phyloP scores from a whole-genome alignment of 2,797 vertebrate species.

The Parambassis ranga region DNA sequence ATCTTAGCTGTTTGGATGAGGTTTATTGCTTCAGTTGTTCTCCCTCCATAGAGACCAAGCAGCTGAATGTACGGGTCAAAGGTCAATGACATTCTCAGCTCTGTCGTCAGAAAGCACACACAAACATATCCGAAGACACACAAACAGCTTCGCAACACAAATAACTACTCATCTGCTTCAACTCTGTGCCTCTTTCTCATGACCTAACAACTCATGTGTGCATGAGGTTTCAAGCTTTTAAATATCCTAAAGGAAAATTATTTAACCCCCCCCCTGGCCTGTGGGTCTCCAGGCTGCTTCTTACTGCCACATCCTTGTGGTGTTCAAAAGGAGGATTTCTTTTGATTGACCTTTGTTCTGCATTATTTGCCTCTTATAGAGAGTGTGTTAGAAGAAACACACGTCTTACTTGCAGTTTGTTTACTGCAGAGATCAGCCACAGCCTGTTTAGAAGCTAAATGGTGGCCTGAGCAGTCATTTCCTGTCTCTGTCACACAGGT shows the following conservation, averaged over 20 bases:
- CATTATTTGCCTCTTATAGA: not conserved
- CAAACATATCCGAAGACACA: constrained; percentile 13
- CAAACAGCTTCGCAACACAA: constrained; percentile 36
- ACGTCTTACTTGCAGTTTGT: too few species aligned
- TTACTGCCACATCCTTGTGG: constrained; percentile 6
- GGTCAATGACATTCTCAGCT: constrained; percentile 35
- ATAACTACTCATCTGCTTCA: constrained; percentile 24
- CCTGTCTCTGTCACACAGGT: too few species aligned
- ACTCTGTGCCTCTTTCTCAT: constrained; percentile 64
- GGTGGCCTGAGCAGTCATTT: too few species aligned
- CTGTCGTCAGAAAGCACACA: constrained; percentile 40
- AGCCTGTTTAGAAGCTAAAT: too few species aligned
- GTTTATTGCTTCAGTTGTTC: constrained; percentile 23
- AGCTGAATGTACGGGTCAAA: constrained; percentile 51
- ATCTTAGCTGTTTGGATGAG: not conserved
- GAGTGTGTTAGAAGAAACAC: not conserved
- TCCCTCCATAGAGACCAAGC: constrained; percentile 29
- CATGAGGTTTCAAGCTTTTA: constrained; percentile 17
- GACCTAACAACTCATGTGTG: constrained; percentile 50
- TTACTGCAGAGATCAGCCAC: too few species aligned
- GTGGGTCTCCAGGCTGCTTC: not conserved
- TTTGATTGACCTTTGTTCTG: not conserved
- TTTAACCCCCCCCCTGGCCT: not conserved
- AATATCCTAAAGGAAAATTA: constrained; percentile 7
- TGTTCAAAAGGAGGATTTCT: constrained; percentile 5